These are phyloP conservation scores for Parazoanthus swiftii DNA, from an alignment of 92 coral and sea anemone species.

Conservation along the genomic window DNA sequence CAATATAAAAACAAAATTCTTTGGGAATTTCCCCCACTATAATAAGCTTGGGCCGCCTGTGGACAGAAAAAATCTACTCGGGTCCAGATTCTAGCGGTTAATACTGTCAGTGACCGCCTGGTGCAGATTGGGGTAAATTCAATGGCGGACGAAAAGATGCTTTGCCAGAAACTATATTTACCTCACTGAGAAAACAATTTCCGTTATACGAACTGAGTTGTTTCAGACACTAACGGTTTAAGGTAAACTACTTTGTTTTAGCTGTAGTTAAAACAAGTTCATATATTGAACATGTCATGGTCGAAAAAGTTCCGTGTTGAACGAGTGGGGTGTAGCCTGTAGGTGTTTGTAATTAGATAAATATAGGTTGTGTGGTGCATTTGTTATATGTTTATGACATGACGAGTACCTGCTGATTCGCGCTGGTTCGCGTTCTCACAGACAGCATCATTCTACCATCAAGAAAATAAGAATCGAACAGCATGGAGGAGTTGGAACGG, in stretches of 20 bases:
- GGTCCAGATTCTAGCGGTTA: neutral
- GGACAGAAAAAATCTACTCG: too few relatives aligned
- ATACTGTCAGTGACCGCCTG: neutral
- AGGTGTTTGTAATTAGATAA: neutral
- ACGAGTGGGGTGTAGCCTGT: neutral
- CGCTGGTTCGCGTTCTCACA: neutral
- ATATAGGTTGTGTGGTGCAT: neutral
- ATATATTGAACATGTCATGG: neutral
- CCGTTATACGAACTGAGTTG: neutral
- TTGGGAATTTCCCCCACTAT: too few relatives aligned
- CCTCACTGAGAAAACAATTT: neutral
- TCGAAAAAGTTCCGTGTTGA: neutral
- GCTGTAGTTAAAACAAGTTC: neutral
- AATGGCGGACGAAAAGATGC: conserved; percentile 21
- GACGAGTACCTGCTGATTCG: conserved; percentile 29
- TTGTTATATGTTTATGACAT: neutral
- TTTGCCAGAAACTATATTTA: neutral
- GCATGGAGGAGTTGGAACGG: conserved; percentile 32
- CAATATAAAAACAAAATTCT: too few relatives aligned
- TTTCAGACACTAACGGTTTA: neutral
- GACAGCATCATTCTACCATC: neutral
- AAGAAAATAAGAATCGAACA: neutral
- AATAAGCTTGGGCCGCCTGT: too few relatives aligned
- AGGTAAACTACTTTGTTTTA: neutral
- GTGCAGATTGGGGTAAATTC: neutral